Conservation (phyloP, 2,113 vertebrate species). For the Hiodon alosoides region DNA sequence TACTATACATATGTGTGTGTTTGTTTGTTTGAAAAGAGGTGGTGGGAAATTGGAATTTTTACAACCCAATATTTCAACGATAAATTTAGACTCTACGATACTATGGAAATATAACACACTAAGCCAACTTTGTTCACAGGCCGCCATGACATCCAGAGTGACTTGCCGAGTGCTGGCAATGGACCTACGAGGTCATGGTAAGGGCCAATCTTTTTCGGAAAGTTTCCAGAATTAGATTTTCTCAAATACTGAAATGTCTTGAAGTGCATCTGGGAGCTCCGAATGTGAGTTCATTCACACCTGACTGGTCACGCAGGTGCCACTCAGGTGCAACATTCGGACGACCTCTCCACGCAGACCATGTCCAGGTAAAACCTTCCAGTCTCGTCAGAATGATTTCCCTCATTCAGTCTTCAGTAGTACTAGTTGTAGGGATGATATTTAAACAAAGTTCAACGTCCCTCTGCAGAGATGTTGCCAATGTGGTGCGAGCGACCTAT, state of each 20-base stretch:
- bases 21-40: too few species aligned
- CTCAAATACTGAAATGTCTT: too few species aligned
- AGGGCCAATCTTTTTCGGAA: constrained; percentile 16
- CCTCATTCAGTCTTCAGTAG: not conserved
- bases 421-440: too few species aligned
- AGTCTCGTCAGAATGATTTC: not conserved
- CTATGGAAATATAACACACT: too few species aligned
- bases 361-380: constrained; percentile 50
- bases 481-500: constrained; percentile 51
- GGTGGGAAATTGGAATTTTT: too few species aligned
- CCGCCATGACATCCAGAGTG: constrained; percentile 47
- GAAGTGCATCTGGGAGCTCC: too few species aligned
- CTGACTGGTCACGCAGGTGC: constrained; percentile 33
- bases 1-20: too few species aligned
- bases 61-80: too few species aligned
- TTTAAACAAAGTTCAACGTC: not conserved
- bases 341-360: constrained; percentile 55
- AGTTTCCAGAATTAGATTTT: too few species aligned
- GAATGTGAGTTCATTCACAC: not conserved
- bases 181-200: constrained; percentile 60
- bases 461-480: constrained; percentile 51
- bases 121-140: constrained; percentile 30
- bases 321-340: constrained; percentile 46
- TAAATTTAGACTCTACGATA: too few species aligned
- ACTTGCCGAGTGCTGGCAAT: constrained; percentile 56